phyloP scores from a whole-genome alignment of 2,113 vertebrate genomes.

The Pteropus alecto region DNA sequence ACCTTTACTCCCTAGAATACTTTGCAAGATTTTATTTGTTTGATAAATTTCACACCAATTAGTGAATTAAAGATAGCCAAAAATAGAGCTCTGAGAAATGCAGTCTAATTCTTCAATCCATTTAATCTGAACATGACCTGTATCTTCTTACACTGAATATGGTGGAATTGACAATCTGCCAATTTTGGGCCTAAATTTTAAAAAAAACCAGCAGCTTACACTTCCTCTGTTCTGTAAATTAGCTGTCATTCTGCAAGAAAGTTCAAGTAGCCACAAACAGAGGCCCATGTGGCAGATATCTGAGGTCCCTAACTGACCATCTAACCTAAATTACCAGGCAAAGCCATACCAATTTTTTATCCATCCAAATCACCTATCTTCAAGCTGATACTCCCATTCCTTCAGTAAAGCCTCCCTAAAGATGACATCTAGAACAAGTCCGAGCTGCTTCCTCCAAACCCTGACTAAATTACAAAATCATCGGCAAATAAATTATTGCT shows the following conservation, averaged over 20 bases:
- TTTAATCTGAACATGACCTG: neutral
- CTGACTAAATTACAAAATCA: neutral
- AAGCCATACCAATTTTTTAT: neutral
- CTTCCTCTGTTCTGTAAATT: neutral
- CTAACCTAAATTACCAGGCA: neutral
- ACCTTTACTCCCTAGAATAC: neutral
- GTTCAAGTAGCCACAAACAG: neutral
- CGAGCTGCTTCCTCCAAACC: neutral
- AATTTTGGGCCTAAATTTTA: neutral
- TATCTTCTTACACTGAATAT: neutral
- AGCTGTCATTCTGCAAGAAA: neutral
- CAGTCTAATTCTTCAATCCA: neutral
- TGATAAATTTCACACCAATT: neutral
- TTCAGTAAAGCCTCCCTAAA: neutral
- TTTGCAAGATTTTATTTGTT: neutral
- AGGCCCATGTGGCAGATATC: neutral
- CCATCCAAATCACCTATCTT: neutral
- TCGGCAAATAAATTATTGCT: neutral
- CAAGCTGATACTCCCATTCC: neutral
- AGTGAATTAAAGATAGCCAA: neutral
- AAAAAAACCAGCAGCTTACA: neutral
- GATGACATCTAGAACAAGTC: neutral
- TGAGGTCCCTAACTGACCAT: fast-evolving
- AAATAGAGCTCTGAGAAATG: neutral
- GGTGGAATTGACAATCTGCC: neutral